These are phyloP conservation scores for Homarus americanus DNA, from an alignment of 1,140 invertebrate genomes.

Conservation along the genomic window DNA sequence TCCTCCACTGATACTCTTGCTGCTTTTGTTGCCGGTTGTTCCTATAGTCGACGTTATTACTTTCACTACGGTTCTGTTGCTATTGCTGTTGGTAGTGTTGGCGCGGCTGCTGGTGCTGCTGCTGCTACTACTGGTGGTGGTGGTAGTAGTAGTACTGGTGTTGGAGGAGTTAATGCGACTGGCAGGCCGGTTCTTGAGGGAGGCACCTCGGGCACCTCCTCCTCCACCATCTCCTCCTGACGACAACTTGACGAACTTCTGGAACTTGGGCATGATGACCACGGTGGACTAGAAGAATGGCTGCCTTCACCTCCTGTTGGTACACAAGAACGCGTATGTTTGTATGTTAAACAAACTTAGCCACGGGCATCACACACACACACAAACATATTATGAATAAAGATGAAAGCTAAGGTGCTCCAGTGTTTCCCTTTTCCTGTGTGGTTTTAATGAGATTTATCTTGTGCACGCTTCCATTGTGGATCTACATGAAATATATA, in stretches of 20 bases:
- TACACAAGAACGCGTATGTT: not conserved
- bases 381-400: too few relatives aligned
- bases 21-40: not conserved
- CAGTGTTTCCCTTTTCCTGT: too few relatives aligned
- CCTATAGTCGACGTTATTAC: not conserved
- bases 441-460: too few relatives aligned
- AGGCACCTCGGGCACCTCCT: not conserved
- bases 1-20: not conserved
- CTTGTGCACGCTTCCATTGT: too few relatives aligned
- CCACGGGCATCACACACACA: too few relatives aligned
- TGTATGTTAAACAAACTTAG: too few relatives aligned
- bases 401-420: too few relatives aligned
- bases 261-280: constrained; percentile 53
- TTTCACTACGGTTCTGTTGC: constrained; percentile 28
- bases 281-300: not conserved
- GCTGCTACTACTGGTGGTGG: not conserved
- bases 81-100: not conserved
- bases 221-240: not conserved
- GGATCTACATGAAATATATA: too few relatives aligned
- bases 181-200: not conserved
- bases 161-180: not conserved
- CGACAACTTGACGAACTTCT: constrained; percentile 47
- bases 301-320: constrained; percentile 20
- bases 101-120: not conserved
- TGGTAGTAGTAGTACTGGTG: not conserved